Base-by-base conservation (phyloP, 2,888 invertebrate species). In the Yponomeuta cagnagella region DNA sequence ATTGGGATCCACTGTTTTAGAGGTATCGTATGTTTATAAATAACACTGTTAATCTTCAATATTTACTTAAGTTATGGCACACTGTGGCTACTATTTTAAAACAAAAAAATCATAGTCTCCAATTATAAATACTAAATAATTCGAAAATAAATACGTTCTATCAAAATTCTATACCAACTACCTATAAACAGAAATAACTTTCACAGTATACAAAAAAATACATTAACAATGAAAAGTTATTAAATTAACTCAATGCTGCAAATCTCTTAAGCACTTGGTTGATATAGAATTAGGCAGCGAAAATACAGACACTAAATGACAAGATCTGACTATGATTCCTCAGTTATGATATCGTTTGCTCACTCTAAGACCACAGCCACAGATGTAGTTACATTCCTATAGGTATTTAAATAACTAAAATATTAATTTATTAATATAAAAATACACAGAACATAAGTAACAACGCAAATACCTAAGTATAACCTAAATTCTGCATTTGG, bases 311-410 rank as follows among this genome's bases (percentile, higher is more conserved):
- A 65, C 33, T 64, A 30, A 64, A 58, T 64, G 64, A 64, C 23
- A 65, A 65, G 30, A 10, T 33, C 12, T 83, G 84, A 86, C 84
- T 85, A 88, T 87, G 85, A 87, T 85, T 85, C 84, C 80, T 81
- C 82, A 82, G 77, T 76, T 76, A 80, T 74, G 80, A 77, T 30
- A 58, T 58, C 52, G 15, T 58, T 30, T 30, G 9, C 6, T 76
- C 82, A 77, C 52, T 76, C 77, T 80, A 83, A 76, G 76, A 81
- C 85, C 88, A 89, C 88, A 89, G 89, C 88, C 89, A 88, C 86
- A 85, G 79, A 81, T 78, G 79, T 83, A 82, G 77, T 78, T 76
- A 84, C 70, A 65, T 31, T 33, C 65, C 31, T 65, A 31, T 33
- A 23, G 23, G 23, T 23, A 30, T 10, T 58, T 15, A 15, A 23